Conservation (phyloP, 2,113 vertebrate genomes). For the Crotophaga sulcirostris region DNA sequence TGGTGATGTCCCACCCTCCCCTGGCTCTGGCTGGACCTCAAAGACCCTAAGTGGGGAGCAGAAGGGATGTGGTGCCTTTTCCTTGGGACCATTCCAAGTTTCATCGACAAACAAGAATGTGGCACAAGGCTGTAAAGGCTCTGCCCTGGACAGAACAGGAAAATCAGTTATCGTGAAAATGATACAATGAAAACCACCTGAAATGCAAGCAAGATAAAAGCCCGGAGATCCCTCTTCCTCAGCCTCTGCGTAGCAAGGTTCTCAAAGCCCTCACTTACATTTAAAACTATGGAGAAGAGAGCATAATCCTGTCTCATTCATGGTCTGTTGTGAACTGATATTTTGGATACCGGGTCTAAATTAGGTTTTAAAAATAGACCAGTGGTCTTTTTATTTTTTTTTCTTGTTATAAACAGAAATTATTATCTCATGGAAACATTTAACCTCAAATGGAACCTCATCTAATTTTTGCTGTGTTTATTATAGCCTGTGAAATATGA, state of each 20-base stretch:
- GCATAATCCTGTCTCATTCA: not conserved
- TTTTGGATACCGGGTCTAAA: constrained; percentile 44
- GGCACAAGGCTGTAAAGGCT: not conserved
- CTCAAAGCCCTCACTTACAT: not conserved
- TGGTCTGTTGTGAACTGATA: constrained; percentile 27
- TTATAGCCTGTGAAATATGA: constrained; percentile 54
- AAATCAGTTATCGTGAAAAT: not conserved
- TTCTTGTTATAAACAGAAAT: constrained; percentile 59
- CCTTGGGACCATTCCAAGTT: not conserved
- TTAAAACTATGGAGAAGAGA: not conserved
- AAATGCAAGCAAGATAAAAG: not conserved
- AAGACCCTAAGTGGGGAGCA: accelerated
- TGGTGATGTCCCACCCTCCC: not conserved
- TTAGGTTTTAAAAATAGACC: constrained; percentile 48
- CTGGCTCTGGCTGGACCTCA: not conserved
- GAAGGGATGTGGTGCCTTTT: not conserved
- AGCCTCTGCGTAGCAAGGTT: not conserved
- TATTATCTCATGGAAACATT: constrained; percentile 66
- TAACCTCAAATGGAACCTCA: constrained; percentile 59
- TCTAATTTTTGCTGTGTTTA: constrained; percentile 64
- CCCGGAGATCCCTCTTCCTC: not conserved
- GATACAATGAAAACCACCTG: not conserved
- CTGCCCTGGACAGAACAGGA: not conserved
- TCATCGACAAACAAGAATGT: not conserved
- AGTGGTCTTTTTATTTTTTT: not conserved